A percentile compares a stretch with the other conserved stretches of the same genome.
Conservation (phyloP, 2,797 vertebrate genomes). For the Thalassophryne amazonica region DNA sequence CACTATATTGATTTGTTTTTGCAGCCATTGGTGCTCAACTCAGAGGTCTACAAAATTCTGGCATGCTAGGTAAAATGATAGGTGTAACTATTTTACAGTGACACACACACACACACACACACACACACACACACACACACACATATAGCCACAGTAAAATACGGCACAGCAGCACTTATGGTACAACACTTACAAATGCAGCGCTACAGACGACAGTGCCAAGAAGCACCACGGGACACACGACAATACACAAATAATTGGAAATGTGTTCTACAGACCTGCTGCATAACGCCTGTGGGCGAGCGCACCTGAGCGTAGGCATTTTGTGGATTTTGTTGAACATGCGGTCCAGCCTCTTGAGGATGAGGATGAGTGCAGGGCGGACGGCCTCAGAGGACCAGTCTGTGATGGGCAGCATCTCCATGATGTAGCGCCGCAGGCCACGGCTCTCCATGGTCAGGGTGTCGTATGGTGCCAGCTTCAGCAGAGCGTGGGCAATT, state of each 20-base stretch:
- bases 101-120: slow-evolving; percentile 1
- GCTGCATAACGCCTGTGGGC: slow-evolving; percentile 78
- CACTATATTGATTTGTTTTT: too few species aligned
- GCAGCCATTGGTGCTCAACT: too few species aligned
- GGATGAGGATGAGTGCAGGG: slow-evolving; percentile 96
- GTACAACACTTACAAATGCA: slow-evolving; percentile 59
- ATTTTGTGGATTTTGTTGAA: slow-evolving; percentile 99
- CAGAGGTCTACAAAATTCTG: too few species aligned
- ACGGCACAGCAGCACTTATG: slow-evolving; percentile 56
- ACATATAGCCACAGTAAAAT: slow-evolving; percentile 15
- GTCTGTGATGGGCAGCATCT: slow-evolving; percentile 98
- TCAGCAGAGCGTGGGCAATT: slow-evolving; percentile 95
- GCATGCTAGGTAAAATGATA: too few species aligned
- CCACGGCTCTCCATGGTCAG: slow-evolving; percentile 98
- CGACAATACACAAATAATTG: slow-evolving; percentile 55
- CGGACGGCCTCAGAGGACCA: slow-evolving; percentile 96
- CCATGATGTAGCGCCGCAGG: slow-evolving; percentile 93
- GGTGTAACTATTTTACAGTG: too few species aligned
- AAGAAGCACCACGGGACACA: slow-evolving; percentile 66
- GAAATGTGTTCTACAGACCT: slow-evolving; percentile 74
- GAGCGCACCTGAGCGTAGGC: slow-evolving; percentile 97
- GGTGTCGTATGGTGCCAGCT: slow-evolving; percentile 96
- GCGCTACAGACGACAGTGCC: slow-evolving; percentile 55
- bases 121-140: neutral
- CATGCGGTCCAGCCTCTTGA: slow-evolving; percentile 98